phyloP scores from a whole-genome alignment of 2,888 invertebrate species.

The Melinaea marsaeus region DNA sequence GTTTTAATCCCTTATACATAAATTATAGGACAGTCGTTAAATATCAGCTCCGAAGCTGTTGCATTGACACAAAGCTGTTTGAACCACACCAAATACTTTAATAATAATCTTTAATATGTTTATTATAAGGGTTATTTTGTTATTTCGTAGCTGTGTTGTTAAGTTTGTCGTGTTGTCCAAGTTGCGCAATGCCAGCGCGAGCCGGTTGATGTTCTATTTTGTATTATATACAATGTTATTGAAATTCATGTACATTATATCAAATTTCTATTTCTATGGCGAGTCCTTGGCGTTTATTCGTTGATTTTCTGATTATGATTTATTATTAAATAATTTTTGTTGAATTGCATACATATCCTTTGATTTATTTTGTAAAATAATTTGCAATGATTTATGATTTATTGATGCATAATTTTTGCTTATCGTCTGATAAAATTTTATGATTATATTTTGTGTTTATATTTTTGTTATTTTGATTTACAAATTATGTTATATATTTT shows the following conservation, averaged over 20 bases:
- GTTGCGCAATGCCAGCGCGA: conserved; percentile 61
- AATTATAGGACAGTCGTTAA: conserved; percentile 66
- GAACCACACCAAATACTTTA: conserved; percentile 43
- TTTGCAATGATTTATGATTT: background rate
- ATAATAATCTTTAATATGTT: conserved; percentile 36
- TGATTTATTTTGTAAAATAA: too few relatives aligned
- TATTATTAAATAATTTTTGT: background rate
- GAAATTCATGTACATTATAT: conserved; percentile 21
- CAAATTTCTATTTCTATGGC: conserved; percentile 14
- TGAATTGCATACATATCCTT: too few relatives aligned
- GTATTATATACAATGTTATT: conserved; percentile 22
- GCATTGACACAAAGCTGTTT: conserved; percentile 65
- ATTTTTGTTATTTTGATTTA: background rate
- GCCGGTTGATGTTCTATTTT: conserved; percentile 34
- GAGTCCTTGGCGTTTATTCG: conserved; percentile 23
- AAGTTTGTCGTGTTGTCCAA: conserved; percentile 42
- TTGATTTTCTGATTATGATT: conserved; percentile 9
- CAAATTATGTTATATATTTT: background rate
- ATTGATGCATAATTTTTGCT: background rate
- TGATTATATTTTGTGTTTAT: background rate
- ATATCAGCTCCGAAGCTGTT: conserved; percentile 67
- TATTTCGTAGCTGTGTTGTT: conserved; percentile 23
- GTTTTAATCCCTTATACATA: conserved; percentile 67
- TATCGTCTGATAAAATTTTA: background rate
- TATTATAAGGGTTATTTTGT: conserved; percentile 39